These are phyloP conservation scores for Cacatua alba DNA, from an alignment of 2,113 vertebrate species.

Conservation along the genomic window DNA sequence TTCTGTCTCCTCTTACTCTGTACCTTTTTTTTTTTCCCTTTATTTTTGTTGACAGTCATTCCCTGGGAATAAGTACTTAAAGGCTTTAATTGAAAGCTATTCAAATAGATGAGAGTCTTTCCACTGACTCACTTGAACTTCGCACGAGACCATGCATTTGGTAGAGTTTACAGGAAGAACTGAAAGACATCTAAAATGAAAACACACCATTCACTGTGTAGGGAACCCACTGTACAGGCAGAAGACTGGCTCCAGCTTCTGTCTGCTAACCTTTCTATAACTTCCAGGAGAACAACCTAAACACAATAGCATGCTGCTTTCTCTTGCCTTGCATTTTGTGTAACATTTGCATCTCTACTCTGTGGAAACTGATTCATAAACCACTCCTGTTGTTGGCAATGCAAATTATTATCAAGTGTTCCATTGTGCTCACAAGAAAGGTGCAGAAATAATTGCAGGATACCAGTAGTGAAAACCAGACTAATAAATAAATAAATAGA, in stretches of 20 bases:
- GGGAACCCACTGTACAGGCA: not conserved
- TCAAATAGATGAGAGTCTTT: not conserved
- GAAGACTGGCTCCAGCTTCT: not conserved
- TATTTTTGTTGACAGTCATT: not conserved
- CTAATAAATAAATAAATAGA: not conserved
- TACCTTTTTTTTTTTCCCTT: not conserved
- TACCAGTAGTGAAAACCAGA: accelerated
- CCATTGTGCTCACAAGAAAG: not conserved
- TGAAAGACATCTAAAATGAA: not conserved
- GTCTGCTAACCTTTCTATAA: not conserved
- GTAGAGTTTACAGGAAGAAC: not conserved
- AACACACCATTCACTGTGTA: not conserved
- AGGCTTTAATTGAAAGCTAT: not conserved
- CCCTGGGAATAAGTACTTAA: not conserved
- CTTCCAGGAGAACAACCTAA: not conserved
- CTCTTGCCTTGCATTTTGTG: not conserved
- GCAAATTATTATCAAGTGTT: not conserved
- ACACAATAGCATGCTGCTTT: not conserved
- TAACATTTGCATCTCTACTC: not conserved
- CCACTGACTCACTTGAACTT: not conserved
- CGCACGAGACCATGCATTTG: not conserved
- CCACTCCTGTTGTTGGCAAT: not conserved
- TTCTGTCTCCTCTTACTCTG: not conserved
- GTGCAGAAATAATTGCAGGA: not conserved
- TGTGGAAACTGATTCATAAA: not conserved